Base-by-base conservation (phyloP, 1,140 invertebrate species). In the Drosophila saltans region DNA sequence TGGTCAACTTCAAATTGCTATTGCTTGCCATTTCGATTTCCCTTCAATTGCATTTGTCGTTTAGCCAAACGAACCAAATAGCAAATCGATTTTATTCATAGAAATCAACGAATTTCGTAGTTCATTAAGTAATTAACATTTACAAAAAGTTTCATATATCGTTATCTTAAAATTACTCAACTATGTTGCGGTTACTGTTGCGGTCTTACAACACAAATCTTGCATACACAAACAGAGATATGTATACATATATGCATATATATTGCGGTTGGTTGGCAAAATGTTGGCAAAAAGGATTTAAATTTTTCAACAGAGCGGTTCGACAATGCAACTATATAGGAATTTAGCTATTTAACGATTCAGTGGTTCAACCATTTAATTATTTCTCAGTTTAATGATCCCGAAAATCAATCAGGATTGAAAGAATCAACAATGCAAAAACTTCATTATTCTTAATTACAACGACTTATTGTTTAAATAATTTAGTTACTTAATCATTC, bases 1-100 rank as follows among this genome's bases (percentile, higher is more conserved):
- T 86, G 82, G 75, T 58, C 63, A 71, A 57, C 61, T 58, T 75
- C 72, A 52, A 24, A 67, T 61, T 28, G 6, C 43, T 33, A n/a
- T 4, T 9, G 2, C n/a, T 9, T 1, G 43, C 39, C 36, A 16
- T n/a, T 52, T 26, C 21, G 1, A 36, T 40, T 48, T 10, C 57
- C 10, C 3, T 41, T 57, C 40, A 56, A 39, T 55, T 60, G 43
- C 43, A 10, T 10, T 28, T 72, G 63, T 39, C 26, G 36, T 40
- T 72, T 30, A 40, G 11, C 39, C 10, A 40, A 40, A 11, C 8
- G 33, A 6, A 52, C 9, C 21, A 24, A 52, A 52, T 2, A 4
- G 6, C 45, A 52, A 24, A 52, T 52, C 45, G 21, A 52, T 52
- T 26, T 52, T 10, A 52, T 52, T 52, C 26, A 48, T 52, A 10